Evolutionary conservation across 2,888 invertebrate species (phyloP).

Genomic region (Sympetrum striolatum): DNA sequence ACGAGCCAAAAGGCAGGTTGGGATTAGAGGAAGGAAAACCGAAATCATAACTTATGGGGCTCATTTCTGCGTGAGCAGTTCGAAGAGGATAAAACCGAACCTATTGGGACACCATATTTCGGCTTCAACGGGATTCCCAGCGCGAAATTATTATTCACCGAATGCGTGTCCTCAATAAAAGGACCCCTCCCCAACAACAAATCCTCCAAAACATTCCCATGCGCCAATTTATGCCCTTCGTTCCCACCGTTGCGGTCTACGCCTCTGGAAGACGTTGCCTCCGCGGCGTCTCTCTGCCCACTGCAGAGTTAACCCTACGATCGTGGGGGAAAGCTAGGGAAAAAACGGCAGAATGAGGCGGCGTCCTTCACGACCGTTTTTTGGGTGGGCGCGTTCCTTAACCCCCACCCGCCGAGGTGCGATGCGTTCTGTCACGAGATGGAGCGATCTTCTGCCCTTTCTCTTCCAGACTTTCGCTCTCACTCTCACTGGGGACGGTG

Average conservation of each 20-base stretch:
- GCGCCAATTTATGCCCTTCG: background rate
- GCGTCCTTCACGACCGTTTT: conserved; percentile 24
- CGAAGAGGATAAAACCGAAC: background rate
- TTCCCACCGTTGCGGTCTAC: background rate
- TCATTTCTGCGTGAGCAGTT: background rate
- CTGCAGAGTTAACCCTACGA: background rate
- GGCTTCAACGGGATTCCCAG: background rate
- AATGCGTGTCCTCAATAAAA: background rate
- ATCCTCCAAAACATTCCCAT: background rate
- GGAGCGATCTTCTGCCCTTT: background rate
- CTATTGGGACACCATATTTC: background rate
- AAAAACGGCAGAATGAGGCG: background rate
- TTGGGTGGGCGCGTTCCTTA: conserved; percentile 23
- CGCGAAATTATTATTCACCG: background rate
- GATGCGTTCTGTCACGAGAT: background rate
- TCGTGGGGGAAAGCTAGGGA: background rate
- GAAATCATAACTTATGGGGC: background rate
- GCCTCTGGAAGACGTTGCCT: background rate
- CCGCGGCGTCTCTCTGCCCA: background rate
- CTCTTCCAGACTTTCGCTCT: background rate
- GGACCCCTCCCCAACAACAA: background rate
- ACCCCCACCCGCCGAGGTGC: background rate
- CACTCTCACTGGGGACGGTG: background rate
- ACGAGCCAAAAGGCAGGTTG: background rate
- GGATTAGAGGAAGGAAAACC: no score